Percentiles rank a stretch among this genome's conserved stretches.
These are phyloP conservation scores for Leptogaster cylindrica DNA, from an alignment of 2,888 invertebrate genomes.

Conservation along the genomic window DNA sequence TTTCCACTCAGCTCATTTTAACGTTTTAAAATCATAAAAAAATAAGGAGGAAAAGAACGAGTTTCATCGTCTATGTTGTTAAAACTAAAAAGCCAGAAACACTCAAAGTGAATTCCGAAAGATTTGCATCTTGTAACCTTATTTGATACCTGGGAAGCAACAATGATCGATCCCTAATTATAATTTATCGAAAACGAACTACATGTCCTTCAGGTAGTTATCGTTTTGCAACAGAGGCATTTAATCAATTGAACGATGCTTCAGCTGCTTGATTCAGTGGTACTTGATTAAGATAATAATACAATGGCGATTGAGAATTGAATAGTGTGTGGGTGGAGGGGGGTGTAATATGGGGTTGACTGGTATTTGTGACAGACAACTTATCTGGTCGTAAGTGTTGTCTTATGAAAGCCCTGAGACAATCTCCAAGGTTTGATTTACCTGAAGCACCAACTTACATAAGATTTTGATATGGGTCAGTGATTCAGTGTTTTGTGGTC, in stretches of 20 bases:
- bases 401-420: constrained; percentile 12
- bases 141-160: no score
- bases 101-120: no score
- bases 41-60: no score
- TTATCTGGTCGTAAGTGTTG: not conserved
- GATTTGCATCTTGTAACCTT: no score
- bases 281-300: constrained; percentile 30
- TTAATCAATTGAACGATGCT: constrained; percentile 28
- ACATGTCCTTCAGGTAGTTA: no score
- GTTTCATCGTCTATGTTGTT: no score
- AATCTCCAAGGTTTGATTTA: constrained; percentile 7
- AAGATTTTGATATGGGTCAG: constrained; percentile 31
- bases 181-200: no score
- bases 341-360: no score
- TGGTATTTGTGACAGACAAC: constrained; percentile 6
- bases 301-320: not conserved
- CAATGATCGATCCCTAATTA: no score
- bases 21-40: no score
- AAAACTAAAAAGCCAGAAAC: no score
- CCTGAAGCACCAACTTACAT: constrained; percentile 25
- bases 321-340: not conserved
- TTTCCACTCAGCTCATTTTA: no score
- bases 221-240: constrained; percentile 22
- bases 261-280: constrained; percentile 8
- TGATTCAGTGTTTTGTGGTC: constrained; percentile 16